Conservation (phyloP, 2,797 vertebrate species). For the Micropoecilia bifurca region DNA sequence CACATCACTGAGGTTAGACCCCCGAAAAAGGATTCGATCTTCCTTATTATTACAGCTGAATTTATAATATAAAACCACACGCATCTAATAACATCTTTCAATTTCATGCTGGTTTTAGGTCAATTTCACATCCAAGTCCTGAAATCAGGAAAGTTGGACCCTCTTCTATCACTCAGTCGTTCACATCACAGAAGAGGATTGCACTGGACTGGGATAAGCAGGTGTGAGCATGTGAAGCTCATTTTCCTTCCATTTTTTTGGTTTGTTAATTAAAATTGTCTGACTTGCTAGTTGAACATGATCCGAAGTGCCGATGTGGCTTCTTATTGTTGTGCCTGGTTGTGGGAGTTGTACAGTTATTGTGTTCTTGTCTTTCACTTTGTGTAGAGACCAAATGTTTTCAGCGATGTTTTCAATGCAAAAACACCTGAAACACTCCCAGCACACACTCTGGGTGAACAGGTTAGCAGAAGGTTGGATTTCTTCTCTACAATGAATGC, state of each 20-base stretch:
- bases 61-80: neutral
- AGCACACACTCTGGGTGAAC: conserved; percentile 47
- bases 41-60: neutral
- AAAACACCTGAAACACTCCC: conserved; percentile 34
- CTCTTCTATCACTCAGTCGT: conserved; percentile 17
- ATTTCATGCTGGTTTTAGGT: conserved; percentile 43
- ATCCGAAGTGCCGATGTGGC: neutral
- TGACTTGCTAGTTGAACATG: neutral
- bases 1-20: conserved; percentile 64
- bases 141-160: conserved; percentile 17
- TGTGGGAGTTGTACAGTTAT: neutral
- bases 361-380: neutral
- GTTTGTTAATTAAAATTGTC: neutral
- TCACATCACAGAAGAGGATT: conserved; percentile 49
- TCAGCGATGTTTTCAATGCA: conserved; percentile 37
- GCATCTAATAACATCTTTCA: neutral
- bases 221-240: conserved; percentile 30
- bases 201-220: conserved; percentile 51
- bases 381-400: conserved; percentile 53
- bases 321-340: neutral
- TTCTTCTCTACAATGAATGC: conserved; percentile 77
- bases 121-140: conserved; percentile 28
- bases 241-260: neutral
- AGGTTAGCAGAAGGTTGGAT: conserved; percentile 67
- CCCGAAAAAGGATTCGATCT: neutral